A percentile compares a stretch with the other conserved stretches of the same genome.
Evolutionary conservation across 2,888 invertebrate species (phyloP).

Genomic region (Euphydryas editha): DNA sequence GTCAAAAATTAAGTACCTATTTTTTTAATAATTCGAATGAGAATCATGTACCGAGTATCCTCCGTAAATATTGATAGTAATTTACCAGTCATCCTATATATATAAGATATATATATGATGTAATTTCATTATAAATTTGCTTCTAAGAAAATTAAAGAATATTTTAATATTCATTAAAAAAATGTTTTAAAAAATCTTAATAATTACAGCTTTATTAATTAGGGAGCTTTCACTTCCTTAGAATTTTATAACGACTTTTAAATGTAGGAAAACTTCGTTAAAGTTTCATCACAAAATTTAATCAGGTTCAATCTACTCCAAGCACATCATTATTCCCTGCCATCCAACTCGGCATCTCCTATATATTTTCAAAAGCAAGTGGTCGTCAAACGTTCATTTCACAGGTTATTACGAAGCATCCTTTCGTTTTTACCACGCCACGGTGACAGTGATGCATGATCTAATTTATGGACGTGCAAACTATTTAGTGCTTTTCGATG

Average conservation of each 20-base stretch:
- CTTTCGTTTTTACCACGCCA: conserved; percentile 57
- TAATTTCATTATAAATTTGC: too few relatives aligned
- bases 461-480: conserved; percentile 69
- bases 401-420: conserved; percentile 71
- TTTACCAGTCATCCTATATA: too few relatives aligned
- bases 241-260: conserved; percentile 19
- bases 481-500: conserved; percentile 44
- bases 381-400: conserved; percentile 74
- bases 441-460: conserved; percentile 75
- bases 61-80: too few relatives aligned
- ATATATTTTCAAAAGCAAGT: conserved; percentile 54
- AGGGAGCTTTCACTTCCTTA: neutral
- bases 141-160: too few relatives aligned
- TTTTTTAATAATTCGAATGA: too few relatives aligned
- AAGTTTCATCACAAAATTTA: conserved; percentile 45
- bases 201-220: neutral
- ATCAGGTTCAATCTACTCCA: conserved; percentile 49
- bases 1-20: too few relatives aligned
- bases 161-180: too few relatives aligned
- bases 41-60: too few relatives aligned
- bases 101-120: too few relatives aligned
- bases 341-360: conserved; percentile 43
- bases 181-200: neutral
- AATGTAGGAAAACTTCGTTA: conserved; percentile 25
- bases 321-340: conserved; percentile 53